Evolutionary conservation across 2,888 invertebrate genomes (phyloP).

Genomic region (Drosophila mayaguana): DNA sequence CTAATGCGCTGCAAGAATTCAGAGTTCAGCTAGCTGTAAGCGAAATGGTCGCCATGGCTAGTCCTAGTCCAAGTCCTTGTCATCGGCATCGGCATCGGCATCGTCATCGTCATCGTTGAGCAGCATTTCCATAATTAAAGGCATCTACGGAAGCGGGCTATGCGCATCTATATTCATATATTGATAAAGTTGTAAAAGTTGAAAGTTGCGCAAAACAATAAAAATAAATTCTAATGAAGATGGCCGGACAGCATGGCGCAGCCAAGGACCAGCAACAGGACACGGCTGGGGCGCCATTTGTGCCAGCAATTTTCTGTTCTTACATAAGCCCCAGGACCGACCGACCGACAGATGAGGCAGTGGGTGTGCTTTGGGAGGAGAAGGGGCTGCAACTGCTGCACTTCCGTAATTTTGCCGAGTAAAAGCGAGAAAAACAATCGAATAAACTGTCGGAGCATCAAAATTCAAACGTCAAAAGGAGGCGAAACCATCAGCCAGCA

Average conservation of each 20-base stretch:
- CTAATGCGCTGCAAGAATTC: background rate
- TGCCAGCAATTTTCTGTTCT: conserved; percentile 76
- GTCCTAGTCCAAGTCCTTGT: background rate
- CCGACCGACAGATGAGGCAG: conserved; percentile 34
- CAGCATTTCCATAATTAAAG: conserved; percentile 76
- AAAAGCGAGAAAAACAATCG: conserved; percentile 82
- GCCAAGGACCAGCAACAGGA: conserved; percentile 29
- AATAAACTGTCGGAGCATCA: conserved; percentile 82
- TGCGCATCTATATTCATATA: conserved; percentile 79
- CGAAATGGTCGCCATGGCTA: conserved; percentile 2
- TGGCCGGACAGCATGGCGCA: conserved; percentile 80
- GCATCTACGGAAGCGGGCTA: conserved; percentile 38
- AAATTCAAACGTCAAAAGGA: conserved; percentile 81
- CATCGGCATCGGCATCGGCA: background rate
- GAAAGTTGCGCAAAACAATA: conserved; percentile 81
- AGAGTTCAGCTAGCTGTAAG: background rate
- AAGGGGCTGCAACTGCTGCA: conserved; percentile 60
- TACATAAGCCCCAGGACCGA: conserved; percentile 58
- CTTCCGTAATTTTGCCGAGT: conserved; percentile 77
- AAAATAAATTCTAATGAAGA: conserved; percentile 78
- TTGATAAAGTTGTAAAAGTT: conserved; percentile 81
- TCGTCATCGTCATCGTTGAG: conserved; percentile 24
- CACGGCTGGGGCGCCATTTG: conserved; percentile 70
- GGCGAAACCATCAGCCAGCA: conserved; percentile 36
- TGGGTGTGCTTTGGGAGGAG: background rate